Evolutionary conservation across 2,888 invertebrate genomes (phyloP).

Genomic region (Pomacea canaliculata): DNA sequence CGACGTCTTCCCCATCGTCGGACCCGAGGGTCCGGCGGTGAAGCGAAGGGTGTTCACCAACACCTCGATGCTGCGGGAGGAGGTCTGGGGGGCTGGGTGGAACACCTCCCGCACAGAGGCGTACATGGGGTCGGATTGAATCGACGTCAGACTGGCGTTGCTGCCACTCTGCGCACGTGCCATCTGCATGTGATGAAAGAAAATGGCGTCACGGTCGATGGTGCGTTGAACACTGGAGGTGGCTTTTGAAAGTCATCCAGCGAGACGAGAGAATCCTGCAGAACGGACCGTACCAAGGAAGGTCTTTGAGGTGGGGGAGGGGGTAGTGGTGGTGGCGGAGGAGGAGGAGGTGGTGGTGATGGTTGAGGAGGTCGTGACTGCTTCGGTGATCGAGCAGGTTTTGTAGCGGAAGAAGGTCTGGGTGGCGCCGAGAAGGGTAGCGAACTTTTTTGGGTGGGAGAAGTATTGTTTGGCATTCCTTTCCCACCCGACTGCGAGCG

Average conservation of each 20-base stretch:
- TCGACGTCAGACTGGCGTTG: conserved; percentile 54
- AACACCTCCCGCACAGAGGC: conserved; percentile 44
- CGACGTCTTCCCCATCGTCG: conserved; percentile 11
- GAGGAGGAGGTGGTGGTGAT: conserved; percentile 2
- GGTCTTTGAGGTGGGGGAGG: neutral
- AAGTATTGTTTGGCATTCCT: neutral
- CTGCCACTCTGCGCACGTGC: conserved; percentile 55
- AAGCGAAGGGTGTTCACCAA: conserved; percentile 43
- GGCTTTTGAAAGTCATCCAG: conserved; percentile 41
- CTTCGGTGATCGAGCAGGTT: conserved; percentile 17
- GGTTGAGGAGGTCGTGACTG: conserved; percentile 22
- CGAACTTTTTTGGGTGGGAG: neutral
- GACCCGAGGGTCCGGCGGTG: neutral
- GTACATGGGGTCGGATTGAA: conserved; percentile 57
- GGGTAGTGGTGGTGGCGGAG: neutral
- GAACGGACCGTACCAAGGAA: conserved; percentile 17
- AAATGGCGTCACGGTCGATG: conserved; percentile 61
- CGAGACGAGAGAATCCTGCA: conserved; percentile 39
- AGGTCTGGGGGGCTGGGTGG: conserved; percentile 36
- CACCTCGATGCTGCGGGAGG: conserved; percentile 62
- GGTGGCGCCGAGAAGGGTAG: conserved; percentile 8
- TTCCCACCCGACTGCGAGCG: neutral
- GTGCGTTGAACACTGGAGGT: conserved; percentile 39
- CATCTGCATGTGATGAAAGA: conserved; percentile 64
- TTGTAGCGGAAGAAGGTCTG: neutral